Evolutionary conservation across 2,113 vertebrate species (phyloP).

Genomic region (Hyaena hyaena): DNA sequence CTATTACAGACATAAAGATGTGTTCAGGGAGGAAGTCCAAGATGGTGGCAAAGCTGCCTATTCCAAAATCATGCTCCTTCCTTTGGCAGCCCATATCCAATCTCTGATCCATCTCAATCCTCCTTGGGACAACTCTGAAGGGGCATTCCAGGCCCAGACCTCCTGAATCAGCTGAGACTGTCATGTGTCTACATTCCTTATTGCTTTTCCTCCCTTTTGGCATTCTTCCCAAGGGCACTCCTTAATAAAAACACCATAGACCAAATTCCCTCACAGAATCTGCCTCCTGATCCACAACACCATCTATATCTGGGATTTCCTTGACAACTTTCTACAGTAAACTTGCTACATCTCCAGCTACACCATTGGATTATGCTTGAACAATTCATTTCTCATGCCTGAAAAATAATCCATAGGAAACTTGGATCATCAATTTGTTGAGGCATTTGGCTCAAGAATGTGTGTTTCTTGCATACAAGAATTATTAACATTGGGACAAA

Average conservation of each 20-base stretch:
- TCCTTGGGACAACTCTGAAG: neutral
- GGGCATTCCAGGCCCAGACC: neutral
- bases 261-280: neutral
- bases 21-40: neutral
- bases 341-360: neutral
- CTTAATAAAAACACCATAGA: neutral
- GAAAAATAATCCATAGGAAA: slow-evolving; percentile 59
- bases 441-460: neutral
- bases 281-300: neutral
- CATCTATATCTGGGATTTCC: neutral
- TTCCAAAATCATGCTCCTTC: neutral
- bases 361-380: neutral
- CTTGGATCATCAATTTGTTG: neutral
- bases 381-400: slow-evolving; percentile 40
- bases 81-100: too few species aligned
- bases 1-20: neutral
- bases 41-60: neutral
- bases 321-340: neutral
- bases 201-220: neutral
- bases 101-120: neutral
- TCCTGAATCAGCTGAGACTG: neutral
- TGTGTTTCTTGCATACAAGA: neutral
- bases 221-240: neutral
- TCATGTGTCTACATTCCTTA: neutral
- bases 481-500: neutral